Conservation (phyloP, 2,113 vertebrate genomes). For the Hypocryptadius cinnamomeus region DNA sequence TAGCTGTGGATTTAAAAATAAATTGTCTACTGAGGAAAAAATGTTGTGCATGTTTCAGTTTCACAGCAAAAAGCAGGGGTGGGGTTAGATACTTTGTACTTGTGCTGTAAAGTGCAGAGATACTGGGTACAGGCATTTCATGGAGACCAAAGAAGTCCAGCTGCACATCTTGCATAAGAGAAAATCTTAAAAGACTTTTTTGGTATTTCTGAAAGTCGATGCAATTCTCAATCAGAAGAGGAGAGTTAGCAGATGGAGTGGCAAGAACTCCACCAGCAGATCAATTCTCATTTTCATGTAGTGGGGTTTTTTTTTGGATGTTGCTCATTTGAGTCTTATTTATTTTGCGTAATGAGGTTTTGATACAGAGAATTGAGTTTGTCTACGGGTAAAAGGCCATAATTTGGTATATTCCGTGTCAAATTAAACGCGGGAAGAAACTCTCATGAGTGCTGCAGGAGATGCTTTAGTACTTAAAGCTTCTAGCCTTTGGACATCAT, state of each 20-base stretch:
- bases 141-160: neutral
- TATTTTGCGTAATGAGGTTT: neutral
- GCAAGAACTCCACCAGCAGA: neutral
- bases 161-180: neutral
- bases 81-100: neutral
- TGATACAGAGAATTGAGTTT: neutral
- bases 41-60: constrained; percentile 47
- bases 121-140: neutral
- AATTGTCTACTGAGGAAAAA: constrained; percentile 44
- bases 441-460: neutral
- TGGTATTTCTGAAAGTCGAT: neutral
- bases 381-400: neutral
- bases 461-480: neutral
- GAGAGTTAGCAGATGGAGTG: neutral
- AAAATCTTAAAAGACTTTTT: neutral
- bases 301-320: neutral
- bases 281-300: neutral
- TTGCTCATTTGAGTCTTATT: neutral
- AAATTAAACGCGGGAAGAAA: neutral
- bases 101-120: neutral
- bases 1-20: constrained; percentile 58
- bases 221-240: neutral
- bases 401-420: neutral
- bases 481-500: neutral
- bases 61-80: neutral